Evolutionary conservation across 92 coral and sea anemone genomes (phyloP), one percentile per base, ranked within the genome.

Genomic region (Meandrina meandrites): DNA sequence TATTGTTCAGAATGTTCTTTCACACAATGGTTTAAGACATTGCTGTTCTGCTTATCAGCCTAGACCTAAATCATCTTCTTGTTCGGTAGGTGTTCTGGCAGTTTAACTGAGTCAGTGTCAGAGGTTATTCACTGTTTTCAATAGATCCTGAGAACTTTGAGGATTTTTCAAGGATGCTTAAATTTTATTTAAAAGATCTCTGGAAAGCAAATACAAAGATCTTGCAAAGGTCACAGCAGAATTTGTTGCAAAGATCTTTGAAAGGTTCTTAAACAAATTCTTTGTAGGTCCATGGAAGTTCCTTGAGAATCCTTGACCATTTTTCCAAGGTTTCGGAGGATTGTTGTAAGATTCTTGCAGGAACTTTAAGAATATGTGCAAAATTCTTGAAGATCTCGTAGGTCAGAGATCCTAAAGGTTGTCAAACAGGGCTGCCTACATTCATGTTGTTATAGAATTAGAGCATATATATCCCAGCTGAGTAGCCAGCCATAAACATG

Each of bases 11-110:
- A 94, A 93, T 94, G 98, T 94, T 48, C 94, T 94, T 15, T 93
- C 87, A 76, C 96, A 93, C 81, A 94, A 89, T 79, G 94, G 98
- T 17, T 76, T 94, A 76, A 91, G 94, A 70, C 96, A 94, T 73
- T 94, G 98, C 80, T 94, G 98, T 50, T 95, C 98, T 19, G 98
- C 98, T 13, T 95, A 86, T 78, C 90, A 91, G 67, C 84, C 92
- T 71, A 88, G 92, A 62, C 94, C 90, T 16, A 87, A 87, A 51
- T 85, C 96, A 27, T 79, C 86, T 4, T 91, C 96, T 36, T 87
- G 84, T 79, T 86, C 94, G 90, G 98, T 95, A 93, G 90, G 96
- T 91, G 70, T 48, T 13, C 10, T 73, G 19, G 36, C 78, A 35
- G 9, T 7, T 48, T 7, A 9, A 13, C 53, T 48, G 53, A 48